These are phyloP conservation scores for Amphiprion clarkii DNA, from an alignment of 2,797 vertebrate species.

Conservation along the genomic window DNA sequence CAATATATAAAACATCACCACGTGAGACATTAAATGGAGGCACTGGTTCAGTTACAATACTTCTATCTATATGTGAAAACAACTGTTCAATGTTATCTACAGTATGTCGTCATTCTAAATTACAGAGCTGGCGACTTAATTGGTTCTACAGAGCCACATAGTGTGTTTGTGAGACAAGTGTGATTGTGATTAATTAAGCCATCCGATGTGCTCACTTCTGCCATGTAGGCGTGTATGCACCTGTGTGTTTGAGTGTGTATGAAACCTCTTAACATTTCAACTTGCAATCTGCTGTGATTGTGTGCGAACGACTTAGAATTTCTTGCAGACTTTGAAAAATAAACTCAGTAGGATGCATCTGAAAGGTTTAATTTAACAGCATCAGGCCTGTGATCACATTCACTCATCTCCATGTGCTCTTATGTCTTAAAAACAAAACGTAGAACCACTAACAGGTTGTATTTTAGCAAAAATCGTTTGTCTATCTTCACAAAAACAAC, in stretches of 20 bases:
- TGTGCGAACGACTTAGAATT: conserved; percentile 20
- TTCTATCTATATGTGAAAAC: conserved; percentile 27
- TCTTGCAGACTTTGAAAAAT: conserved; percentile 11
- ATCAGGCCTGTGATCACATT: conserved; percentile 20
- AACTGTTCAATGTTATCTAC: conserved; percentile 5
- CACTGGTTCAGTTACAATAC: conserved; percentile 25
- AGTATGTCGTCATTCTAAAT: conserved; percentile 22
- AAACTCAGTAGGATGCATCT: not conserved
- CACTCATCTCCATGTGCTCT: conserved; percentile 51
- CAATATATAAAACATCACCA: conserved; percentile 24
- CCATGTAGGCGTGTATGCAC: not conserved
- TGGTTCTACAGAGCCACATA: conserved; percentile 21
- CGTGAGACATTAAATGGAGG: conserved; percentile 27
- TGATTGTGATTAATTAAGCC: conserved; percentile 22
- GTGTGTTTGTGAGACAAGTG: conserved; percentile 2
- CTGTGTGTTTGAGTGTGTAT: conserved; percentile 7
- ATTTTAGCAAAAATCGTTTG: conserved; percentile 20
- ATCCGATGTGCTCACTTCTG: conserved; percentile 26
- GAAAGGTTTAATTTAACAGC: conserved; percentile 8
- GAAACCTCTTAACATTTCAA: conserved; percentile 26
- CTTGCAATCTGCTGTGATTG: conserved; percentile 25
- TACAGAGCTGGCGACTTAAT: conserved; percentile 1
- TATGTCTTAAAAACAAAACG: conserved; percentile 25
- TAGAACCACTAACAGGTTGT: conserved; percentile 30
- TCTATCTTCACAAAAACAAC: conserved; percentile 2